phyloP scores from a whole-genome alignment of 2,797 vertebrate species.

The Rhinatrema bivittatum region DNA sequence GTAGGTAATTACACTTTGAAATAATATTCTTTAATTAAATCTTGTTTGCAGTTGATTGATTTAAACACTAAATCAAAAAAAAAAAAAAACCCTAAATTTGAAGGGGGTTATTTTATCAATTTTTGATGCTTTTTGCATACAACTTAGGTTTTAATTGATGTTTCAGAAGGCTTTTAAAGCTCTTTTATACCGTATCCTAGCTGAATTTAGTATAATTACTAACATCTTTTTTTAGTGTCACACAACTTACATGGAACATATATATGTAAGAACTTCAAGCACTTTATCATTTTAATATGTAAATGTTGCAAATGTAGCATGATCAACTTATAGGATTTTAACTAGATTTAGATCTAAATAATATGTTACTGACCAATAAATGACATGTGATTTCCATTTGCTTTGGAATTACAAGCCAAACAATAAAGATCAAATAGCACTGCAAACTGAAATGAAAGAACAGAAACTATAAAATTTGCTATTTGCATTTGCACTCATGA shows the following conservation, averaged over 20 bases:
- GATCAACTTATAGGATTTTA: neutral
- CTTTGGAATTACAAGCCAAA: too few species aligned
- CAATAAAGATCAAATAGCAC: too few species aligned
- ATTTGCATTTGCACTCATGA: too few species aligned
- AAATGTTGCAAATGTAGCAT: neutral
- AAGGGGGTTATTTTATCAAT: constrained; percentile 70
- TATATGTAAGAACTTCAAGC: constrained; percentile 12
- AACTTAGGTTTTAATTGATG: constrained; percentile 73
- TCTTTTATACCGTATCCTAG: constrained; percentile 52
- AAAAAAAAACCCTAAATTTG: constrained; percentile 80
- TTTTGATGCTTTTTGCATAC: constrained; percentile 75
- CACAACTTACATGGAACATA: constrained; percentile 25
- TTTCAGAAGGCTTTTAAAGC: constrained; percentile 71
- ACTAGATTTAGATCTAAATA: too few species aligned
- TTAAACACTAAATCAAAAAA: constrained; percentile 88
- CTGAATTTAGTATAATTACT: constrained; percentile 62
- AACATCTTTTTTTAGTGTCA: constrained; percentile 21
- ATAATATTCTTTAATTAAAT: constrained; percentile 98
- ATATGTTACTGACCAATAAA: too few species aligned
- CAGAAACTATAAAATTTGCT: too few species aligned
- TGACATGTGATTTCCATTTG: too few species aligned
- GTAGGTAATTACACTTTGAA: constrained; percentile 98
- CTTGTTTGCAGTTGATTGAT: constrained; percentile 98
- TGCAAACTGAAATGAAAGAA: too few species aligned
- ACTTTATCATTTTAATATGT: constrained; percentile 13